Base-by-base conservation (phyloP, 2,113 vertebrate genomes). In the Calyptommatus sinebrachiatus region DNA sequence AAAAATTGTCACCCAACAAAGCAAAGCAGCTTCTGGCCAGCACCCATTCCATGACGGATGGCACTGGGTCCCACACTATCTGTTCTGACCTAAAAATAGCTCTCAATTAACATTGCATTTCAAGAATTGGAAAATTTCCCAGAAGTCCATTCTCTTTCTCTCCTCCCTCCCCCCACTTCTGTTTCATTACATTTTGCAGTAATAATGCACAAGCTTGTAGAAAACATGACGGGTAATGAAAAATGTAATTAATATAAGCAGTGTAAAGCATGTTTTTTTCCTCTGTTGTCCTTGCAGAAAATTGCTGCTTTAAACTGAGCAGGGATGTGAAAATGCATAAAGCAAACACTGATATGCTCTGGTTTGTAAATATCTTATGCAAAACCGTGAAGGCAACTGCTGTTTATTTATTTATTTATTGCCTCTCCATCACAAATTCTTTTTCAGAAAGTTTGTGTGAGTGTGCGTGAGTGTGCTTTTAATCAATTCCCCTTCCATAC, bases 161-260 rank as follows among this genome's bases (percentile, higher is more conserved):
- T 83, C 65, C 35, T 95, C 94, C 95, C 94, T 93, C 85, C 87
- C 90, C 81, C 74, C 90, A 94, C 94, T 95, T 93, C 94, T 94
- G 91, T 96, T 95, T 96, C 95, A 96, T 95, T 96, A 95, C 94
- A 94, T 94, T 96, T 96, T 93, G 94, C 93, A 93, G 93, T 94
- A 96, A 96, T 96, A 95, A 95, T 95, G 95, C 94, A 95, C 93
- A 95, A 95, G 94, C 93, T 93, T 94, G 92, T 95, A 95, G 92
- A 95, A 95, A 95, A 96, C 94, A 96, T 95, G 95, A 95, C 6
- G 93, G 94, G 94, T 95, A 96, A 96, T 96, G 94, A 96, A 96
- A 96, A 95, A 95, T 95, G 94, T 95, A 96, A 96, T 96, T 96
- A 96, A 96, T 96, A 96, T 95, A 95, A 95, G 94, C 95, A 93